phyloP scores from a whole-genome alignment of 2,888 invertebrate genomes.

The Malachius bipustulatus region DNA sequence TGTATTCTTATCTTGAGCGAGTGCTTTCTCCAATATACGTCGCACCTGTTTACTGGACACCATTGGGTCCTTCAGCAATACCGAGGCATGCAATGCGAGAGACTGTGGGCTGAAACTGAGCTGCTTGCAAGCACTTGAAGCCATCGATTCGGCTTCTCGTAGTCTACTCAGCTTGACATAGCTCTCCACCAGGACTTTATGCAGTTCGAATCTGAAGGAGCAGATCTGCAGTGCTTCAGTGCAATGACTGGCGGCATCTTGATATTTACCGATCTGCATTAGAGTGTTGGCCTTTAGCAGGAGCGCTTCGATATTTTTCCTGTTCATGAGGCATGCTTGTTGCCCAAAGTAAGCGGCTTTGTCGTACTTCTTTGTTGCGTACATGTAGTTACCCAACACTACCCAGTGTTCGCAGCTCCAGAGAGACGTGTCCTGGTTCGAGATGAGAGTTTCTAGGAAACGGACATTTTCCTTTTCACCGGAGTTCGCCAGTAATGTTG shows the following conservation, averaged over 20 bases:
- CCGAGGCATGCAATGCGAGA: slow-evolving; percentile 64
- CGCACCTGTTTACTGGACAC: slow-evolving; percentile 47
- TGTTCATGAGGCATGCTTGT: slow-evolving; percentile 49
- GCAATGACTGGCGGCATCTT: slow-evolving; percentile 54
- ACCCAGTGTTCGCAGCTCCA: slow-evolving; percentile 57
- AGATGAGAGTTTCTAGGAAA: slow-evolving; percentile 26
- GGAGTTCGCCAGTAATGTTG: slow-evolving; percentile 27
- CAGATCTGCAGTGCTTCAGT: slow-evolving; percentile 50
- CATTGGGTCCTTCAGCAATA: slow-evolving; percentile 55
- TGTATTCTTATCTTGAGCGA: slow-evolving; percentile 58
- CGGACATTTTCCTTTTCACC: slow-evolving; percentile 30
- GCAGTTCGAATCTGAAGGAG: slow-evolving; percentile 53
- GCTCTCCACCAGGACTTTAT: slow-evolving; percentile 66
- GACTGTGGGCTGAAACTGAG: slow-evolving; percentile 61
- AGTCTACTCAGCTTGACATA: slow-evolving; percentile 55
- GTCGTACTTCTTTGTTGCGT: slow-evolving; percentile 49
- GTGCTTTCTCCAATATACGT: slow-evolving; percentile 57
- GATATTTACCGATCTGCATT: slow-evolving; percentile 51
- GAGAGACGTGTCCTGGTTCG: slow-evolving; percentile 26
- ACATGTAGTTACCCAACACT: slow-evolving; percentile 59
- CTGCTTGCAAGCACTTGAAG: slow-evolving; percentile 57
- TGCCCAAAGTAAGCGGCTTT: slow-evolving; percentile 62
- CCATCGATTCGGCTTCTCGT: slow-evolving; percentile 61
- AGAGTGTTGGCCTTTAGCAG: slow-evolving; percentile 60
- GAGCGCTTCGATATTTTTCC: slow-evolving; percentile 59